phyloP scores from a whole-genome alignment of 1,140 invertebrate genomes.

The Cydia pomonella region DNA sequence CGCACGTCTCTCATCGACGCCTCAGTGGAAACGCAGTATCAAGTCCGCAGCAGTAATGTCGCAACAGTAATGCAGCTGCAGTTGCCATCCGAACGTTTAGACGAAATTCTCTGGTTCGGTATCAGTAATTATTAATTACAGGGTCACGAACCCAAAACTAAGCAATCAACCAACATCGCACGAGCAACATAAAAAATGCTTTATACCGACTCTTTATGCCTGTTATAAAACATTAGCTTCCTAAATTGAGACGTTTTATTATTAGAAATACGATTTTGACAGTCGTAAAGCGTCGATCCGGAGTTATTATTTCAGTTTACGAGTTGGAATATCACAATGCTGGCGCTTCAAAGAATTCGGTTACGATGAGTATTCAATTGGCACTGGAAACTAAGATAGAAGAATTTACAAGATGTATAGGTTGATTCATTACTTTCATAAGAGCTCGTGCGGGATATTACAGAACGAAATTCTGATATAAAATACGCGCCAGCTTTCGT shows the following conservation, averaged over 20 bases:
- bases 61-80: too few species aligned
- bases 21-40: too few species aligned
- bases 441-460: too few species aligned
- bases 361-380: slow-evolving; percentile 5
- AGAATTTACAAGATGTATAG: neutral
- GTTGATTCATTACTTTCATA: neutral
- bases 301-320: slow-evolving; percentile 74
- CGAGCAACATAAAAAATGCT: slow-evolving; percentile 64
- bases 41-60: too few species aligned
- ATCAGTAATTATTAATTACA: too few species aligned
- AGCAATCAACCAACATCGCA: slow-evolving; percentile 34
- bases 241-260: slow-evolving; percentile 78
- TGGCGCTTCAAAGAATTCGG: slow-evolving; percentile 33
- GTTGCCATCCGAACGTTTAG: too few species aligned
- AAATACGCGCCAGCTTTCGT: too few species aligned
- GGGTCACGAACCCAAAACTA: neutral
- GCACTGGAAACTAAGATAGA: neutral
- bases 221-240: slow-evolving; percentile 70
- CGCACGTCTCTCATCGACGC: too few species aligned
- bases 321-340: slow-evolving; percentile 64
- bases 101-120: too few species aligned
- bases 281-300: slow-evolving; percentile 66
- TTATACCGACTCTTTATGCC: slow-evolving; percentile 71
- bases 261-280: slow-evolving; percentile 78
- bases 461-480: too few species aligned